A percentile compares a stretch with the other conserved stretches of the same genome.
Evolutionary conservation across 2,113 vertebrate genomes (phyloP).

Genomic region (Nothocercus nigrocapillus): DNA sequence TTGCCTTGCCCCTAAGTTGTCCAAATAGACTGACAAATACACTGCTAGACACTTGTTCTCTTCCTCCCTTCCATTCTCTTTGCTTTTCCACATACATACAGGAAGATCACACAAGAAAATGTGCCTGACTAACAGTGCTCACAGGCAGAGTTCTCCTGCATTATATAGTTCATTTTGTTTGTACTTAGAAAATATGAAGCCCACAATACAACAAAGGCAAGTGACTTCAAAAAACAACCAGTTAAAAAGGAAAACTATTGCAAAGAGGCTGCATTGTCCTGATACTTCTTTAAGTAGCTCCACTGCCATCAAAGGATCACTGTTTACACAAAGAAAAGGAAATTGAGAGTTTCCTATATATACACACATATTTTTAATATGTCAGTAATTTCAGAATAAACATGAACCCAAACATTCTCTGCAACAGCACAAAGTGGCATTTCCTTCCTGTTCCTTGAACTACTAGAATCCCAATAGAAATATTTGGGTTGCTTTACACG

Average conservation of each 20-base stretch:
- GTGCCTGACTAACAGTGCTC: background rate
- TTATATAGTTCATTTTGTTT: background rate
- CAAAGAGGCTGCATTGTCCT: background rate
- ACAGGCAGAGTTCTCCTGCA: background rate
- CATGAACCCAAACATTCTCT: background rate
- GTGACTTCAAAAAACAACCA: background rate
- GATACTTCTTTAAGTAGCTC: background rate
- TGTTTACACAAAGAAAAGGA: background rate
- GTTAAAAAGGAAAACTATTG: background rate
- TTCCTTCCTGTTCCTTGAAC: background rate
- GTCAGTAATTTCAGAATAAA: background rate
- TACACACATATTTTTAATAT: background rate
- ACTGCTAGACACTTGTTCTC: background rate
- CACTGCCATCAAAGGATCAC: background rate
- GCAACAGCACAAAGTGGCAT: constrained; percentile 4
- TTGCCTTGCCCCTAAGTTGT: background rate
- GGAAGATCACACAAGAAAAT: background rate
- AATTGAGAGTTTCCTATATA: background rate
- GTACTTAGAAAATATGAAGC: background rate
- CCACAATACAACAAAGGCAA: background rate
- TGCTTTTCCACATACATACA: background rate
- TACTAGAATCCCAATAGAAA: background rate
- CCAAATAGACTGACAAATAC: background rate
- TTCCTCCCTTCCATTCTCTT: background rate
- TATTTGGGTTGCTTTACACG: constrained; percentile 42